Percentiles rank a stretch among this genome's conserved stretches.
These are phyloP conservation scores for Eurois occulta DNA, from an alignment of 2,888 invertebrate species.

Conservation along the genomic window DNA sequence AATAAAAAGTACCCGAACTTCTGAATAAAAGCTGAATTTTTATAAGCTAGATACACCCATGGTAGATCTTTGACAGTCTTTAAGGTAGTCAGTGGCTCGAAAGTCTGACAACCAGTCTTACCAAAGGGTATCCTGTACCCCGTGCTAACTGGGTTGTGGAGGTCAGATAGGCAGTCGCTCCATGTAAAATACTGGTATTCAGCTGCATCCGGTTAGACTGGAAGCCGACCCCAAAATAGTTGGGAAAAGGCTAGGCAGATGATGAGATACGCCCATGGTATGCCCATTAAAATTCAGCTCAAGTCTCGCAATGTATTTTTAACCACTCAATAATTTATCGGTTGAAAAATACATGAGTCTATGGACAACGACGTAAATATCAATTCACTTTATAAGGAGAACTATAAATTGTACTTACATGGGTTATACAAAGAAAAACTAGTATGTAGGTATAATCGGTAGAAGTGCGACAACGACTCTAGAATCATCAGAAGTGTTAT, in stretches of 20 bases:
- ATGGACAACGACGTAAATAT: constrained; percentile 48
- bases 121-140: no score
- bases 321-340: constrained; percentile 51
- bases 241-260: no score
- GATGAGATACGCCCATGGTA: not conserved
- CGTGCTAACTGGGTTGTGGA: no score
- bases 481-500: constrained; percentile 18
- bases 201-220: no score
- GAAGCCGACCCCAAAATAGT: no score
- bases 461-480: constrained; percentile 28
- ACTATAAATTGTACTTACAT: constrained; percentile 59
- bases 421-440: constrained; percentile 57
- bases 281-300: constrained; percentile 26
- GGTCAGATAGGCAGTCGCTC: no score
- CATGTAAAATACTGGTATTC: no score
- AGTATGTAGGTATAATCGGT: constrained; percentile 22
- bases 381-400: constrained; percentile 50
- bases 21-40: not conserved
- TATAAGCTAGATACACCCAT: not conserved
- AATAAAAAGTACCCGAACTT: not conserved
- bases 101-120: no score
- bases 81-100: no score
- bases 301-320: constrained; percentile 47
- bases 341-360: constrained; percentile 56
- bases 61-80: no score